phyloP scores from a whole-genome alignment of 2,797 vertebrate genomes.

The Phyllotis vaccarum region DNA sequence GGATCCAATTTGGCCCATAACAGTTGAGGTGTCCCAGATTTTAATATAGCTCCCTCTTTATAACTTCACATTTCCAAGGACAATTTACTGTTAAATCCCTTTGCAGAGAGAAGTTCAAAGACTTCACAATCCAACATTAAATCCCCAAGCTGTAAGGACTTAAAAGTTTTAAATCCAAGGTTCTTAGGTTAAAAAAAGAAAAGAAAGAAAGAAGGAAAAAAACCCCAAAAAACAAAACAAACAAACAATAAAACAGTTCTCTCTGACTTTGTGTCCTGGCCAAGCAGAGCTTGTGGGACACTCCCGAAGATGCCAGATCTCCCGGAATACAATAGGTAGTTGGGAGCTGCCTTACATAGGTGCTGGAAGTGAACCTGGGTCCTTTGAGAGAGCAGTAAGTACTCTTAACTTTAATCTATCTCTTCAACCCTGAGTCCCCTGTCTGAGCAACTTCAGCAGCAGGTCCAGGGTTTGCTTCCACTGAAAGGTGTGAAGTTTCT shows the following conservation, averaged over 20 bases:
- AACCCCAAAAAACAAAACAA: too few relatives aligned
- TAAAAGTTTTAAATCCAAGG: not conserved
- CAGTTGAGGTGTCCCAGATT: not conserved
- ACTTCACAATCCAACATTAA: not conserved
- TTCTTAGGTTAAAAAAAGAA: too few relatives aligned
- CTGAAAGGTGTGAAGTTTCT: not conserved
- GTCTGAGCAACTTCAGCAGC: not conserved
- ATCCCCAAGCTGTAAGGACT: not conserved
- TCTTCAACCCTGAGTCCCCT: not conserved
- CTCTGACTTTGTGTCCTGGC: not conserved
- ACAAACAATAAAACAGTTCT: not conserved
- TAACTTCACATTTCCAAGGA: not conserved
- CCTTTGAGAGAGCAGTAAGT: not conserved
- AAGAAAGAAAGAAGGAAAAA: too few relatives aligned
- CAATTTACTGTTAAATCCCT: slow-evolving; percentile 17
- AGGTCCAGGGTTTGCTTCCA: not conserved
- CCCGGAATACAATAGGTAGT: not conserved
- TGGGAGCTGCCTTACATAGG: not conserved
- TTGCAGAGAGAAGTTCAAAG: not conserved
- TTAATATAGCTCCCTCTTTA: not conserved
- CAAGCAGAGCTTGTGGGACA: not conserved
- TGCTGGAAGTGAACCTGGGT: not conserved
- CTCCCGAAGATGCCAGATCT: not conserved
- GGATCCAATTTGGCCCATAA: not conserved
- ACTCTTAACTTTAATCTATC: not conserved